phyloP scores from a whole-genome alignment of 2,888 invertebrate species.

The Agrilus cyanescens region DNA sequence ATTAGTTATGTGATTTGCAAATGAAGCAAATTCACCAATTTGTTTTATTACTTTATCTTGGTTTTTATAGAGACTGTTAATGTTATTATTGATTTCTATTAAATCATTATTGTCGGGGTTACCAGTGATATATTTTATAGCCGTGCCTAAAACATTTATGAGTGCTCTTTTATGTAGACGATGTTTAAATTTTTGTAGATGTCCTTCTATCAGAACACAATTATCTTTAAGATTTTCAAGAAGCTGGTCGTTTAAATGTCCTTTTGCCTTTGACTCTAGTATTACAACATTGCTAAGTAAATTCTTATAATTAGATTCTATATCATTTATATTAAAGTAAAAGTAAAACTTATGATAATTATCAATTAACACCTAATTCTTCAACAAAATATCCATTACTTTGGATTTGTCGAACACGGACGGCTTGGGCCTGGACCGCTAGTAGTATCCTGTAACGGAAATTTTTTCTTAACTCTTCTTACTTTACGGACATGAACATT shows the following conservation, averaged over 20 bases:
- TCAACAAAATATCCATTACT: slow-evolving; percentile 13
- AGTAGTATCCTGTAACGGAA: slow-evolving; percentile 13
- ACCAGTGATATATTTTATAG: slow-evolving; percentile 10
- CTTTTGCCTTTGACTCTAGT: slow-evolving; percentile 8
- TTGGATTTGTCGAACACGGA: slow-evolving; percentile 12
- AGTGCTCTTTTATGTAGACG: slow-evolving; percentile 5
- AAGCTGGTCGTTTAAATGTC: background rate
- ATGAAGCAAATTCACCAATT: slow-evolving; percentile 9
- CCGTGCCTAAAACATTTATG: slow-evolving; percentile 9
- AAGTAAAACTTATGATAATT: slow-evolving; percentile 18
- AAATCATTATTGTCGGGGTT: slow-evolving; percentile 12
- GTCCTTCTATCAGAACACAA: slow-evolving; percentile 12
- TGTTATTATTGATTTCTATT: slow-evolving; percentile 9
- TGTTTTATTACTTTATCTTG: slow-evolving; percentile 10
- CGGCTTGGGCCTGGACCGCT: slow-evolving; percentile 10
- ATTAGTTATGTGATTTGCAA: slow-evolving; percentile 12
- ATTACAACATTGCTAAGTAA: slow-evolving; percentile 10
- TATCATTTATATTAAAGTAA: slow-evolving; percentile 14
- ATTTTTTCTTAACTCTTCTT: slow-evolving; percentile 13
- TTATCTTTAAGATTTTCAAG: slow-evolving; percentile 7
- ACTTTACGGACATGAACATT: slow-evolving; percentile 12
- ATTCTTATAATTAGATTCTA: slow-evolving; percentile 11
- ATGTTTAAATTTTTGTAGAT: slow-evolving; percentile 12
- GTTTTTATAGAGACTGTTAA: slow-evolving; percentile 7
- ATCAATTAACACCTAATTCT: slow-evolving; percentile 10